A percentile compares a stretch with the other conserved stretches of the same genome.
Conservation (phyloP, 2,888 invertebrate genomes). For the Drosophila limbata region DNA sequence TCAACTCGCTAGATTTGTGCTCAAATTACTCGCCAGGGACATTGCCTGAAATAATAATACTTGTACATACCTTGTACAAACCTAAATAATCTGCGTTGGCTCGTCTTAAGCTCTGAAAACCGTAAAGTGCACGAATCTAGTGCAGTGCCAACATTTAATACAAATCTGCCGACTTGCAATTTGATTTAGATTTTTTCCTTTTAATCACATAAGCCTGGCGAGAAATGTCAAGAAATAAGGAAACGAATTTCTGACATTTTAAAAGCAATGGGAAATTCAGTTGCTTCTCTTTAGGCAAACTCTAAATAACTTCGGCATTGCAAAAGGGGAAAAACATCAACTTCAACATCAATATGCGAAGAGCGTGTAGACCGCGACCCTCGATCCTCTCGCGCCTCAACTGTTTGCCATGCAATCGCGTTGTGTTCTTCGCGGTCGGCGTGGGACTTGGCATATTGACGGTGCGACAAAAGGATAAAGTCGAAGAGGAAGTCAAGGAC, state of each 20-base stretch:
- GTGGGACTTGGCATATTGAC: constrained; percentile 43
- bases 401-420: constrained; percentile 58
- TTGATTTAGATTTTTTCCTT: neutral
- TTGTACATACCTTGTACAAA: too few species aligned
- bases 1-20: constrained; percentile 13
- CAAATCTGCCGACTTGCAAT: neutral
- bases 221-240: constrained; percentile 6
- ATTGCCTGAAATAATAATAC: neutral
- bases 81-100: too few species aligned
- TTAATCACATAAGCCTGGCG: constrained; percentile 20
- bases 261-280: constrained; percentile 1
- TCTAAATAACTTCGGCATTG: neutral
- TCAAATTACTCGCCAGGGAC: neutral
- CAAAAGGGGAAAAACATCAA: neutral
- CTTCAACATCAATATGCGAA: constrained; percentile 29
- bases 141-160: neutral
- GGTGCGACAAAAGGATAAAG: constrained; percentile 25
- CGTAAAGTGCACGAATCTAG: constrained; percentile 3
- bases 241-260: neutral
- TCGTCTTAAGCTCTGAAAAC: too few species aligned
- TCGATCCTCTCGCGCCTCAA: constrained; percentile 58
- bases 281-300: constrained; percentile 4
- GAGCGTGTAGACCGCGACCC: constrained; percentile 43
- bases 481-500: neutral
- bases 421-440: constrained; percentile 59